phyloP scores from a whole-genome alignment of 2,888 invertebrate genomes.

The Drosophila mercatorum region DNA sequence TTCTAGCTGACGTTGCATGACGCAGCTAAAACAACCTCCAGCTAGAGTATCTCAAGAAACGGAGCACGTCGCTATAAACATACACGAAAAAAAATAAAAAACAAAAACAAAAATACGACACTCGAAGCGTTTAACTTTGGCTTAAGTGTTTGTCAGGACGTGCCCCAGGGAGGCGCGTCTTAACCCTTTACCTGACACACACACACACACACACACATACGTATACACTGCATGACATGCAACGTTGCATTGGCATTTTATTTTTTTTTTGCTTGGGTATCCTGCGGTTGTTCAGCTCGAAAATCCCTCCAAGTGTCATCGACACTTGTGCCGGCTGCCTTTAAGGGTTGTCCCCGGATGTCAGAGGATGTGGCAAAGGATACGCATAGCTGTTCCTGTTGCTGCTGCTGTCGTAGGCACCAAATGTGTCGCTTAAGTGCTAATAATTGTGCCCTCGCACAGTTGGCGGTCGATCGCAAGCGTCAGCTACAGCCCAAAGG shows the following conservation, averaged over 20 bases:
- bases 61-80: slow-evolving; percentile 46
- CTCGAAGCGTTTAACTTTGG: slow-evolving; percentile 80
- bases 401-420: slow-evolving; percentile 44
- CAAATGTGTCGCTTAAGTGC: slow-evolving; percentile 75
- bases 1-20: not conserved
- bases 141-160: slow-evolving; percentile 77
- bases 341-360: slow-evolving; percentile 63
- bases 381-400: slow-evolving; percentile 18
- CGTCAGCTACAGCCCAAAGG: not conserved
- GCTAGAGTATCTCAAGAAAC: slow-evolving; percentile 22
- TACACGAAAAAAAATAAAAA: slow-evolving; percentile 34
- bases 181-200: slow-evolving; percentile 49
- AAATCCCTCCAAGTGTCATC: slow-evolving; percentile 79
- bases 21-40: not conserved
- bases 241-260: slow-evolving; percentile 47
- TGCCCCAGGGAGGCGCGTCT: slow-evolving; percentile 54
- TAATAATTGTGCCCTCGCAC: slow-evolving; percentile 77
- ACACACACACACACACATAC: not conserved
- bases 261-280: slow-evolving; percentile 37
- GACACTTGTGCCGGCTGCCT: slow-evolving; percentile 74
- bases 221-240: slow-evolving; percentile 24
- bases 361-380: slow-evolving; percentile 48
- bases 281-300: slow-evolving; percentile 54
- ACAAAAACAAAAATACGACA: slow-evolving; percentile 74
- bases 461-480: slow-evolving; percentile 67